Conservation (phyloP, 2,888 invertebrate genomes). For the Caenorhabditis uteleia region DNA sequence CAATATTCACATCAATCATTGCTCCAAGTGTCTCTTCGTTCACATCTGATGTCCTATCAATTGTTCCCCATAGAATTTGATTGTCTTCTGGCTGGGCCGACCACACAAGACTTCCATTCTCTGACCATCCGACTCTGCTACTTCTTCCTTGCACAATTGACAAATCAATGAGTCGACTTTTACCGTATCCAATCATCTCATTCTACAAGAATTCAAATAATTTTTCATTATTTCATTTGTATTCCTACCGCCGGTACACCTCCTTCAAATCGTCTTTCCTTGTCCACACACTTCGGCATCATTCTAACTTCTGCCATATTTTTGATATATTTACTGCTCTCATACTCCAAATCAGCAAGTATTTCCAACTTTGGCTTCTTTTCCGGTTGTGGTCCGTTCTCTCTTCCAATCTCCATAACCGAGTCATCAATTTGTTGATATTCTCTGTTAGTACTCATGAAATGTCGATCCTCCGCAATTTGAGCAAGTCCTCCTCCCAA, state of each 20-base stretch:
- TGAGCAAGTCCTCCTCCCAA: constrained; percentile 6
- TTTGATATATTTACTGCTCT: constrained; percentile 21
- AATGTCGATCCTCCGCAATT: not conserved
- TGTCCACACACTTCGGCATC: constrained; percentile 24
- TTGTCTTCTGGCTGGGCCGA: constrained; percentile 21
- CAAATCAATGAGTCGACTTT: constrained; percentile 38
- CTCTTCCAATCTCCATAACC: constrained; percentile 7
- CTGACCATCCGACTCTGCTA: constrained; percentile 45
- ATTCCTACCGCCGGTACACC: constrained; percentile 13
- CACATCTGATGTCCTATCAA: constrained; percentile 27
- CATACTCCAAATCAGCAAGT: constrained; percentile 29
- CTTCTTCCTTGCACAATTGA: constrained; percentile 26
- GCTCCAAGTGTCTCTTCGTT: constrained; percentile 7
- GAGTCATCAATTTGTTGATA: constrained; percentile 7
- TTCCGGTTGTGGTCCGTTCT: constrained; percentile 34
- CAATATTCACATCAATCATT: constrained; percentile 26
- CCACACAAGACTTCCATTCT: constrained; percentile 21
- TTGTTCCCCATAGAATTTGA: constrained; percentile 18
- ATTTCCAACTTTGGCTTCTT: constrained; percentile 48
- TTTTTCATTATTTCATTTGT: not conserved
- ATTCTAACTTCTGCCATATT: constrained; percentile 22
- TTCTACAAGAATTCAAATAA: not conserved
- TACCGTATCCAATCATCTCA: constrained; percentile 18
- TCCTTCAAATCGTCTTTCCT: constrained; percentile 26
- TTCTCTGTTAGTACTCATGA: constrained; percentile 4